A percentile compares a stretch with the other conserved stretches of the same genome.
Evolutionary conservation across 2,113 vertebrate genomes (phyloP).

Genomic region (Cebidichthys violaceus): DNA sequence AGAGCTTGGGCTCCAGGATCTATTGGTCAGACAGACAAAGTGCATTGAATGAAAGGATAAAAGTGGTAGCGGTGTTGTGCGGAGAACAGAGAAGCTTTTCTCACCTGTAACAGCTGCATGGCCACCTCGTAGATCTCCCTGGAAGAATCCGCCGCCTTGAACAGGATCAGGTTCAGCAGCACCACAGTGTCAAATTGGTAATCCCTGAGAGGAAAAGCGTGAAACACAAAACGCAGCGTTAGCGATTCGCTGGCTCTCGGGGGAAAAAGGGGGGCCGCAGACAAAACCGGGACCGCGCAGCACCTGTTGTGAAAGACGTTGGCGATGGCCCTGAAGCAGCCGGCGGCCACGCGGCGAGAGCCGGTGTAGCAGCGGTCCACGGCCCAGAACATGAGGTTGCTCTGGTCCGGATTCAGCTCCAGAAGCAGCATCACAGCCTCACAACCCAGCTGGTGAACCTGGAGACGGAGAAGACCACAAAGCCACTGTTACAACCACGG

Average conservation of each 20-base stretch:
- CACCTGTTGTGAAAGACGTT: slow-evolving; percentile 98
- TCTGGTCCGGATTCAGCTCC: slow-evolving; percentile 98
- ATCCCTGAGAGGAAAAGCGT: slow-evolving; percentile 85
- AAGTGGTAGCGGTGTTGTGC: background rate
- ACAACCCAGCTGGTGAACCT: slow-evolving; percentile 98
- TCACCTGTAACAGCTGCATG: slow-evolving; percentile 98
- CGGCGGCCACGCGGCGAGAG: slow-evolving; percentile 92
- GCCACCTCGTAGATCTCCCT: slow-evolving; percentile 97
- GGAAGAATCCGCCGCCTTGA: slow-evolving; percentile 98
- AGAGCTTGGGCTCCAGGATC: slow-evolving; percentile 99
- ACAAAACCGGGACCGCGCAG: background rate
- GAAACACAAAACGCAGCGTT: background rate
- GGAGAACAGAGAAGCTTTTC: background rate
- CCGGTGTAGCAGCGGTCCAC: slow-evolving; percentile 98
- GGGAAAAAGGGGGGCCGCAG: too few relatives aligned
- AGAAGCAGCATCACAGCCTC: slow-evolving; percentile 96
- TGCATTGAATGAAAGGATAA: background rate
- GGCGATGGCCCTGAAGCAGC: slow-evolving; percentile 97
- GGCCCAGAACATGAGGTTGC: slow-evolving; percentile 98
- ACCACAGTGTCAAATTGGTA: slow-evolving; percentile 99
- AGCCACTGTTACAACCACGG: background rate
- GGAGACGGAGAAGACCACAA: slow-evolving; percentile 12
- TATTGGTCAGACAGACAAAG: slow-evolving; percentile 62
- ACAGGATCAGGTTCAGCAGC: slow-evolving; percentile 97
- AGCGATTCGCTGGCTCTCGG: background rate